Base-by-base conservation (phyloP, 2,888 invertebrate species). In the Dryocosmus kuriphilus region DNA sequence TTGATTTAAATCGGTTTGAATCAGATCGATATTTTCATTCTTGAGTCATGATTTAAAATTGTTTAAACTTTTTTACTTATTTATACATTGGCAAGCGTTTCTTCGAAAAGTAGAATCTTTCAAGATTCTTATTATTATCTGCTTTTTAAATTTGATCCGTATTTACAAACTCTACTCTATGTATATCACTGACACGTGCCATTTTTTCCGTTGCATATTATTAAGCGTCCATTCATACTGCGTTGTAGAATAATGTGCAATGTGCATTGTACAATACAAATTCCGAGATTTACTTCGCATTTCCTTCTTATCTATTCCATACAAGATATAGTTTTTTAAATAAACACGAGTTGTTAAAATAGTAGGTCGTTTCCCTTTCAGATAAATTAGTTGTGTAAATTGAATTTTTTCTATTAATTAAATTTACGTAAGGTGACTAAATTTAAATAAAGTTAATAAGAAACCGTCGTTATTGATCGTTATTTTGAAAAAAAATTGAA, bases 201-300 rank as follows among this genome's bases (percentile, higher is more conserved):
- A 63, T 5, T 22, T 41, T 35, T 65, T 16, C 5, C 4, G 24
- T 19, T 35, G 35, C 32, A 63, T 65, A 38, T 65, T 38, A 65
- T 65, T 41, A 38, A 51, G 1, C 6, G 41, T 65, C 41, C 65
- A 65, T 65, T 65, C 65, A 65, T 65, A 41, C 38, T 65, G 24
- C 65, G 65, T 24, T 57, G 57, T 57, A 4, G 57, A 11, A 24
- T 24, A 24, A 57, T 57, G 24, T 35, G 22, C 65, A 65, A 41
- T 24, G 19, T 51, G 51, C n/a, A 51, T 8, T n/a, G 51, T n/a
- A 38, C 65, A 65, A 65, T 41, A 38, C 41, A 65, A 65, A 65
- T 41, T 65, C 65, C 65, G 41, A 65, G 65, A 65, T 65, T 65
- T 65, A 38, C 65, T 65, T 38, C 65, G 38, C 65, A 16, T 65